Evolutionary conservation across 37 sponge, comb jelly and placozoan genomes (phyloP).

Genomic region (Spongilla lacustris): DNA sequence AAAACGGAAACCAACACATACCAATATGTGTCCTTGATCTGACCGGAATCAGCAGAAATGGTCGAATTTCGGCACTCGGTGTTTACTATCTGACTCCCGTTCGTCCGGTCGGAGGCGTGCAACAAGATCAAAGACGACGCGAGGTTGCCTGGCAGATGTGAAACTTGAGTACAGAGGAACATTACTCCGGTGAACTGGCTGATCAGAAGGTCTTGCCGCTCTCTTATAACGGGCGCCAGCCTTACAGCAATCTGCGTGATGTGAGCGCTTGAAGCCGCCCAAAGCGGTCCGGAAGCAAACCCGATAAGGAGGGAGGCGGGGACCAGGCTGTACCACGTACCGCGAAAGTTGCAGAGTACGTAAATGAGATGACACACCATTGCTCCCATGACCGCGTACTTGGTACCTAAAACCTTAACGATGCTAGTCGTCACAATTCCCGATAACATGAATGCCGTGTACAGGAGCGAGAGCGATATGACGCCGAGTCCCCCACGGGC

Average conservation of each 20-base stretch:
- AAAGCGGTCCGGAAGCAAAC: slow-evolving; percentile 59
- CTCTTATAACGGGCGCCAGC: slow-evolving; percentile 17
- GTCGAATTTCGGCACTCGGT: not conserved
- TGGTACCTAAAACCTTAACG: slow-evolving; percentile 44
- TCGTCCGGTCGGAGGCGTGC: not conserved
- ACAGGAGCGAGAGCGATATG: slow-evolving; percentile 41
- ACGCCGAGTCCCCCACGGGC: slow-evolving; percentile 39
- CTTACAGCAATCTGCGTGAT: slow-evolving; percentile 27
- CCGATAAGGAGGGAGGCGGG: slow-evolving; percentile 62
- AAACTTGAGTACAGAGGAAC: slow-evolving; percentile 6
- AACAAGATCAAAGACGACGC: slow-evolving; percentile 45
- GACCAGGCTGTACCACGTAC: slow-evolving; percentile 67
- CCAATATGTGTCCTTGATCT: not conserved
- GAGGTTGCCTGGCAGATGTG: slow-evolving; percentile 44
- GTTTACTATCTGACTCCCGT: not conserved
- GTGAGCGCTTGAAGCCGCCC: slow-evolving; percentile 34
- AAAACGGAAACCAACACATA: not conserved
- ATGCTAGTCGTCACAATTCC: slow-evolving; percentile 24
- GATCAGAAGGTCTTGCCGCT: slow-evolving; percentile 12
- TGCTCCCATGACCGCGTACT: slow-evolving; percentile 26
- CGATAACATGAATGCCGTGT: slow-evolving; percentile 29
- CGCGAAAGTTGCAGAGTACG: slow-evolving; percentile 59
- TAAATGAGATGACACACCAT: slow-evolving; percentile 32
- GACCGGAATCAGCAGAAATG: not conserved
- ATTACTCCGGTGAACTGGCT: slow-evolving; percentile 32